A percentile compares a stretch with the other conserved stretches of the same genome.
Evolutionary conservation across 2,888 invertebrate species (phyloP).

Genomic region (Pristionchus fissidentatus): DNA sequence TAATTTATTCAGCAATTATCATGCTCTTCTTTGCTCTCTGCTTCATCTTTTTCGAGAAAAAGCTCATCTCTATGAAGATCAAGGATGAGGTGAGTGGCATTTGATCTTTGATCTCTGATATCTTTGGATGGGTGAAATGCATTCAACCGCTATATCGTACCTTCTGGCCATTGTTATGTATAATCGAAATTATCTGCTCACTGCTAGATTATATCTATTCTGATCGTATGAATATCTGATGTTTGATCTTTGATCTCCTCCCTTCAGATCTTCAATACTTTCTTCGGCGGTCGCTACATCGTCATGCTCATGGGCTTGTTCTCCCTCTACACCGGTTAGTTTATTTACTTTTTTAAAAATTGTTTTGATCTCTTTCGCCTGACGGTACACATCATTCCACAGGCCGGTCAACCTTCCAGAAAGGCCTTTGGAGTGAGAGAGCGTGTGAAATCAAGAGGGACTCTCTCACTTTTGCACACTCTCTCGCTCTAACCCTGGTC

Average conservation of each 20-base stretch:
- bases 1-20: conserved; percentile 80
- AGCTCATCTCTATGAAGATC: conserved; percentile 78
- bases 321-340: conserved; percentile 74
- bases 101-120: neutral
- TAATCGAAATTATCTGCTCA: neutral
- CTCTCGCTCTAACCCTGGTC: neutral
- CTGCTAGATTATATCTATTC: neutral
- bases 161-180: too few species aligned
- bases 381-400: too few species aligned
- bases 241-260: conserved; percentile 18
- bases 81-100: conserved; percentile 62
- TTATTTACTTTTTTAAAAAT: neutral
- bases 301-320: conserved; percentile 85
- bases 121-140: too few species aligned
- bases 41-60: conserved; percentile 95
- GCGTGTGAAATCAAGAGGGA: too few species aligned
- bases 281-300: conserved; percentile 95
- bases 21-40: conserved; percentile 92
- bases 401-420: too few species aligned
- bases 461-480: too few species aligned
- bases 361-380: neutral
- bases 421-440: too few species aligned
- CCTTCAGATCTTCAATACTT: conserved; percentile 93
- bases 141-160: neutral
- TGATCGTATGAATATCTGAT: neutral